Evolutionary conservation across 2,888 invertebrate genomes (phyloP).

Genomic region (Cynaeus angustus): DNA sequence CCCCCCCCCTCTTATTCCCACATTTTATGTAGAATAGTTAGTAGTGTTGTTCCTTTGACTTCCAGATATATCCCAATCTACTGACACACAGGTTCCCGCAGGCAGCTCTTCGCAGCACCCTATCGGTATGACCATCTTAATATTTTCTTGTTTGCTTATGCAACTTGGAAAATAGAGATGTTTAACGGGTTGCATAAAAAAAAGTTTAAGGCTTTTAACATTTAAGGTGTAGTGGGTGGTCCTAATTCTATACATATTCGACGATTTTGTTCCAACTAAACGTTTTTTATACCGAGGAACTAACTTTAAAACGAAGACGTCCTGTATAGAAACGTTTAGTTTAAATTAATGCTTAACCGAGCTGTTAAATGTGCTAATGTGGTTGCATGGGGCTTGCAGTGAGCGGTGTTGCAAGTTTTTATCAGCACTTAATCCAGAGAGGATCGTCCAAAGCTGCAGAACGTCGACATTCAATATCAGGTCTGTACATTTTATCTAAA

Average conservation of each 20-base stretch:
- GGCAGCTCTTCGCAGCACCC: conserved; percentile 53
- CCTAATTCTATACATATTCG: not conserved
- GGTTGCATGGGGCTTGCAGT: conserved; percentile 64
- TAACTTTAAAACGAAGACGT: not conserved
- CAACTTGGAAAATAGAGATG: not conserved
- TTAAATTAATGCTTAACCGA: conserved; percentile 27
- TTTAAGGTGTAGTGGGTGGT: conserved; percentile 14
- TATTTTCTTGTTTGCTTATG: conserved; percentile 17
- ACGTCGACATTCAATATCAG: conserved; percentile 70
- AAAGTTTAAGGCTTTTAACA: not conserved
- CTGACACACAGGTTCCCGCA: conserved; percentile 51
- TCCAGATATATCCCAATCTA: conserved; percentile 54
- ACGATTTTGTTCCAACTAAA: not conserved
- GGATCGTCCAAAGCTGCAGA: conserved; percentile 63
- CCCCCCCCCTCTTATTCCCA: conserved; percentile 2
- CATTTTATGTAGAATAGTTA: conserved; percentile 35
- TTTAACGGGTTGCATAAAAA: conserved; percentile 21
- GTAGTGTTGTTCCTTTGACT: conserved; percentile 46
- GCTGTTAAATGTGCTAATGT: conserved; percentile 55
- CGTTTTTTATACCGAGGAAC: not conserved
- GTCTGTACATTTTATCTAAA: conserved; percentile 59
- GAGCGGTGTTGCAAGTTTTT: conserved; percentile 64
- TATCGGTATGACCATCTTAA: conserved; percentile 53
- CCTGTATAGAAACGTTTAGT: conserved; percentile 12
- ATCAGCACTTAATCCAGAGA: conserved; percentile 62